Evolutionary conservation across 2,888 invertebrate genomes (phyloP).

Genomic region (Syrphus vitripennis): DNA sequence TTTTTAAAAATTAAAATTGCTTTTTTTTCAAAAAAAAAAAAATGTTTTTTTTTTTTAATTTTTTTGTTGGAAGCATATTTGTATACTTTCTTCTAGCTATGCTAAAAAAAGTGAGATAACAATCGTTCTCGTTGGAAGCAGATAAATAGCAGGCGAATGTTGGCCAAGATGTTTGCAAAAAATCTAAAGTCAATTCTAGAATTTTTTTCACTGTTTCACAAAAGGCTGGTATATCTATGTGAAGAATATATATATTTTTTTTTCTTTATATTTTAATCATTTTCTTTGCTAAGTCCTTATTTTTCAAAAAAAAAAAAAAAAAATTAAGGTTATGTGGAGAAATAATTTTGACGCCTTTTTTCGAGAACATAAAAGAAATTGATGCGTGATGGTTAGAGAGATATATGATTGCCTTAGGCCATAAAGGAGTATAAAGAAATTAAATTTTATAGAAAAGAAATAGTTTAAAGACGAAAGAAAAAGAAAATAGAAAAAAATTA

Average conservation of each 20-base stretch:
- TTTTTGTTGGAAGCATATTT: slow-evolving; percentile 19
- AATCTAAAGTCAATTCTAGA: slow-evolving; percentile 22
- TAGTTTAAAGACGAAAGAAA: slow-evolving; percentile 14
- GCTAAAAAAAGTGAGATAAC: slow-evolving; percentile 38
- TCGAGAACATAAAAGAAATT: slow-evolving; percentile 49
- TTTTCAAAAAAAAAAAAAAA: slow-evolving; percentile 56
- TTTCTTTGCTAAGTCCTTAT: slow-evolving; percentile 60
- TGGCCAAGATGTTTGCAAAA: slow-evolving; percentile 77
- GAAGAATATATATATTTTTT: slow-evolving; percentile 77
- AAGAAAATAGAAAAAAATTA: background rate
- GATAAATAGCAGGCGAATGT: slow-evolving; percentile 76
- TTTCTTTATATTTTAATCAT: slow-evolving; percentile 9
- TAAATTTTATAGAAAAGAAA: slow-evolving; percentile 9
- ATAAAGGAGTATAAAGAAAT: slow-evolving; percentile 20
- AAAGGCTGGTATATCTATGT: slow-evolving; percentile 79
- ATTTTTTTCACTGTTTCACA: slow-evolving; percentile 69
- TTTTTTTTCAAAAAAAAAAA: background rate
- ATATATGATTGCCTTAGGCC: slow-evolving; percentile 37
- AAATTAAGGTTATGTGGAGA: slow-evolving; percentile 12
- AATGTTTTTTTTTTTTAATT: slow-evolving; percentile 5
- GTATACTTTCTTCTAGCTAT: slow-evolving; percentile 59
- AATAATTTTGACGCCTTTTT: slow-evolving; percentile 47
- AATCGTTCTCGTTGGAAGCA: slow-evolving; percentile 53
- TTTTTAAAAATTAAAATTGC: slow-evolving; percentile 26
- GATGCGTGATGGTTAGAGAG: slow-evolving; percentile 15